A percentile compares a stretch with the other conserved stretches of the same genome.
phyloP scores from a whole-genome alignment of 2,113 vertebrate genomes.

The Loxodonta africana region DNA sequence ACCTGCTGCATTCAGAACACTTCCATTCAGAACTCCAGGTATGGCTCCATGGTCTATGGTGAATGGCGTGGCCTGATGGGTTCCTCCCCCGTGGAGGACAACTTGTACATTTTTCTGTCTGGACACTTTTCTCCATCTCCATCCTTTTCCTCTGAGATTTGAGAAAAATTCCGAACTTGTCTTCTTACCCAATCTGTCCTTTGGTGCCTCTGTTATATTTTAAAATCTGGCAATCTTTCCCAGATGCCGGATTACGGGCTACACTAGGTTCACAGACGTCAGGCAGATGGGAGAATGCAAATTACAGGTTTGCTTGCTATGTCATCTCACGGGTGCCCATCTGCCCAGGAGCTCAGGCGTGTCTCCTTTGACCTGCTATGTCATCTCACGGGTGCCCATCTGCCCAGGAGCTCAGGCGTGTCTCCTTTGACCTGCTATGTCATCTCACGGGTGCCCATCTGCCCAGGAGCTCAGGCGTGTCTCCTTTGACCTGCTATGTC shows the following conservation, averaged over 20 bases:
- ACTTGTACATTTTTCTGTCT: background rate
- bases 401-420: background rate
- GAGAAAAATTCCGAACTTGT: background rate
- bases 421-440: too few relatives aligned
- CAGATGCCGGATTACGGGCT: background rate
- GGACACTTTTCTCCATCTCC: background rate
- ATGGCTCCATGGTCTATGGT: too few relatives aligned
- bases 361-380: too few relatives aligned
- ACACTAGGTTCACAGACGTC: background rate
- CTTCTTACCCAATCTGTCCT: background rate
- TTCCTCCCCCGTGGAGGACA: accelerated
- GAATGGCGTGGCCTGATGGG: too few relatives aligned
- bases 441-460: background rate
- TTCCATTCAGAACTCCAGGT: background rate
- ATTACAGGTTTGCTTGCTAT: background rate
- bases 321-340: background rate
- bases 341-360: background rate
- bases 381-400: background rate
- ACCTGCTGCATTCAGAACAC: background rate
- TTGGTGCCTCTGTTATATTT: background rate
- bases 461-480: background rate
- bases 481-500: too few relatives aligned
- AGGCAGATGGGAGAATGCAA: background rate
- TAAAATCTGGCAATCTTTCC: background rate
- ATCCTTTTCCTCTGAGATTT: background rate